Percentiles rank a stretch among this genome's conserved stretches.
Evolutionary conservation across 1,140 invertebrate species (phyloP).

Genomic region (Archivesica marissinica): DNA sequence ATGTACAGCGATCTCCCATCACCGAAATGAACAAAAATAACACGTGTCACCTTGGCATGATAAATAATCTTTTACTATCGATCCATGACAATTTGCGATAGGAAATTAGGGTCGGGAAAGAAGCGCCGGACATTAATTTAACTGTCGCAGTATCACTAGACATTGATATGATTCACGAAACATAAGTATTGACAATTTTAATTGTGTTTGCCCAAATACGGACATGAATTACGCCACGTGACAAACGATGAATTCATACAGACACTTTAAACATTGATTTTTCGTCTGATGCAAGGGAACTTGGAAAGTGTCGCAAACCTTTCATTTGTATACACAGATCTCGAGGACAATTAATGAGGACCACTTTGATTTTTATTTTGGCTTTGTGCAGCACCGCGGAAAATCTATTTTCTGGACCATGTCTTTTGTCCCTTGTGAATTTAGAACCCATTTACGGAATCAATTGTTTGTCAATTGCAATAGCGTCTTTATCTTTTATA

Average conservation of each 20-base stretch:
- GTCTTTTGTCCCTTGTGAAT: slow-evolving; percentile 52
- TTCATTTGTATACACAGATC: slow-evolving; percentile 2
- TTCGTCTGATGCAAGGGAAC: slow-evolving; percentile 20
- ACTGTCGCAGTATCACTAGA: slow-evolving; percentile 50
- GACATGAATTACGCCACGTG: slow-evolving; percentile 49
- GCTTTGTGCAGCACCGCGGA: slow-evolving; percentile 51
- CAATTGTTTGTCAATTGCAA: slow-evolving; percentile 61
- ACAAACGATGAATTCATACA: slow-evolving; percentile 58
- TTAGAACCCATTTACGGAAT: slow-evolving; percentile 58
- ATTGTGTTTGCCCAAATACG: slow-evolving; percentile 62
- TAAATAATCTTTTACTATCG: slow-evolving; percentile 56
- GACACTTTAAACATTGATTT: slow-evolving; percentile 59
- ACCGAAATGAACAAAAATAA: slow-evolving; percentile 59
- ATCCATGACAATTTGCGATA: slow-evolving; percentile 55
- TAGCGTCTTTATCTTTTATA: slow-evolving; percentile 61
- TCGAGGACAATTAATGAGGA: slow-evolving; percentile 53
- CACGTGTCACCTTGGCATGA: slow-evolving; percentile 62
- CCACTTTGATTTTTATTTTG: slow-evolving; percentile 60
- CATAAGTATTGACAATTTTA: slow-evolving; percentile 66
- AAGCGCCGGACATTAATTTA: slow-evolving; percentile 60
- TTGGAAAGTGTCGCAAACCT: slow-evolving; percentile 36
- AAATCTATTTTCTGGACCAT: slow-evolving; percentile 61
- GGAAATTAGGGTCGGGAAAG: slow-evolving; percentile 55
- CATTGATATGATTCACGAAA: slow-evolving; percentile 57
- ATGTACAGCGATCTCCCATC: slow-evolving; percentile 25